Percentiles rank a stretch among this genome's conserved stretches.
Evolutionary conservation across 2,113 vertebrate genomes (phyloP).

Genomic region (Lampris megalopsis): DNA sequence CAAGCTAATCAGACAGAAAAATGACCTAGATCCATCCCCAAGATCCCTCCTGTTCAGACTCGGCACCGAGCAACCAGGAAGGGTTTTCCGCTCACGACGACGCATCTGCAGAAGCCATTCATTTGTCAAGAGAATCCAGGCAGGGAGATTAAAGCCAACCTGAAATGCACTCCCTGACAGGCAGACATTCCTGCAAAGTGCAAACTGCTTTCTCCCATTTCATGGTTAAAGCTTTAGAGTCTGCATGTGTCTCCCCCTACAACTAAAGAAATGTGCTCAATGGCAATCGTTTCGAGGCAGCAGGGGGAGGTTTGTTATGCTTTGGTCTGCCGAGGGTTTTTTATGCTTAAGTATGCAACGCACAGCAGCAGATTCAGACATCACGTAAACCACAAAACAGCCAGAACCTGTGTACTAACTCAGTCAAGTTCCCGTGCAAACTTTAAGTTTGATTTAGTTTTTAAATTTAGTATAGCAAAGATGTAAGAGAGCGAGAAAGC

Average conservation of each 20-base stretch:
- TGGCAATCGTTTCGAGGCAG: slow-evolving; percentile 13
- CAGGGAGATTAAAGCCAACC: slow-evolving; percentile 31
- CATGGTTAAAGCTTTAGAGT: slow-evolving; percentile 12
- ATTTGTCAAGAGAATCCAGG: slow-evolving; percentile 2
- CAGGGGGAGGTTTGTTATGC: background rate
- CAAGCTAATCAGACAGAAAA: slow-evolving; percentile 42
- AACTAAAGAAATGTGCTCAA: slow-evolving; percentile 8
- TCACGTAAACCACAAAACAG: background rate
- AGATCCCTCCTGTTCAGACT: slow-evolving; percentile 13
- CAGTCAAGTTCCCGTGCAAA: too few relatives aligned
- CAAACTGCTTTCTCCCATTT: slow-evolving; percentile 10
- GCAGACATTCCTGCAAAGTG: background rate
- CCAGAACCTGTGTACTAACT: too few relatives aligned
- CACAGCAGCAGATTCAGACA: background rate
- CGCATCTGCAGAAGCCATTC: slow-evolving; percentile 12
- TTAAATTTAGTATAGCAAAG: too few relatives aligned
- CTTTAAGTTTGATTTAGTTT: too few relatives aligned
- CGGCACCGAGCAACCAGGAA: slow-evolving; percentile 7
- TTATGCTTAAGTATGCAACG: background rate
- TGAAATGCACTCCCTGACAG: background rate
- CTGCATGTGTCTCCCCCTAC: background rate
- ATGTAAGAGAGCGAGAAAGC: too few relatives aligned
- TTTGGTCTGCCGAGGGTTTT: background rate
- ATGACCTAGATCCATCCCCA: slow-evolving; percentile 59
- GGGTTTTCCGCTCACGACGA: slow-evolving; percentile 16